A percentile compares a stretch with the other conserved stretches of the same genome.
Conservation (phyloP, 2,797 vertebrate species). For the Malacoraja senta region DNA sequence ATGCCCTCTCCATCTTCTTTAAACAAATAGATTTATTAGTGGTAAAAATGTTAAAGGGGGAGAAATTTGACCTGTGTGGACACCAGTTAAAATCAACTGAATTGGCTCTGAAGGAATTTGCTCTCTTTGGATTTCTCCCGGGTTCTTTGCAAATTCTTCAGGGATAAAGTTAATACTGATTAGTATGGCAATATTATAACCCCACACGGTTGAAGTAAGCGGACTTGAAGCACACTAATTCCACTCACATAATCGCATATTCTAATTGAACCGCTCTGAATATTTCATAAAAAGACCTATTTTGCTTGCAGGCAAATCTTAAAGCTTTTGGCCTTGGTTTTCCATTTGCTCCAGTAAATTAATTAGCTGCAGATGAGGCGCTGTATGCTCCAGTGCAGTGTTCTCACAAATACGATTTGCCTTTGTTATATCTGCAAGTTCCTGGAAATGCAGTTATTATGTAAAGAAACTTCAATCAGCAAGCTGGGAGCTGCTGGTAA, state of each 20-base stretch:
- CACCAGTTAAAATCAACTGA: not conserved
- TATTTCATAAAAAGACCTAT: not conserved
- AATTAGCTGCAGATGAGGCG: constrained; percentile 21
- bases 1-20: not conserved
- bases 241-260: not conserved
- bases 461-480: not conserved
- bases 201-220: not conserved
- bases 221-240: constrained; percentile 7
- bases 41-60: too few relatives aligned
- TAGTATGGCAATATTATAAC: not conserved
- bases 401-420: not conserved
- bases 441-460: not conserved
- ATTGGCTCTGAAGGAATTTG: not conserved
- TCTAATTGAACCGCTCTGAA: not conserved
- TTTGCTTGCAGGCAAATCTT: not conserved
- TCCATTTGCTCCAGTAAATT: not conserved
- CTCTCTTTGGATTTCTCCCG: not conserved
- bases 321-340: not conserved
- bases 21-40: not conserved
- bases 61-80: not conserved
- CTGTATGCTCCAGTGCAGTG: not conserved
- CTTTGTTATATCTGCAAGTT: not conserved
- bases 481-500: constrained; percentile 1
- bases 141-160: not conserved
- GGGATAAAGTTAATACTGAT: not conserved